Evolutionary conservation across 2,113 vertebrate genomes (phyloP).

Genomic region (Phalacrocorax brasilianus): DNA sequence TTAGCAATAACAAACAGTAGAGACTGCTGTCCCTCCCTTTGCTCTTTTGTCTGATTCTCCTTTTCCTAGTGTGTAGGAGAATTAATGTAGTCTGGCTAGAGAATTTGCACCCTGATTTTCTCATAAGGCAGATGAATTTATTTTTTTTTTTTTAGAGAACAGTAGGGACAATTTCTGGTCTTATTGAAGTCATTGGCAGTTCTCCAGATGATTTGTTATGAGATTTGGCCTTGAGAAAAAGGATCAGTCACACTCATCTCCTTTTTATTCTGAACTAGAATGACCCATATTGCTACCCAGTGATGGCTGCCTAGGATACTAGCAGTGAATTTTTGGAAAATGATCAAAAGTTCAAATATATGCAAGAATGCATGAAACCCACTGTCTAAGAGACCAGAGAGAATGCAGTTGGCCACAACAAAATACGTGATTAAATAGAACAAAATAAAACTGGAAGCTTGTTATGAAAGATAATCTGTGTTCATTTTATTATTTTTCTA

Average conservation of each 20-base stretch:
- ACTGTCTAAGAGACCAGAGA: conserved; percentile 26
- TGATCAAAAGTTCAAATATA: conserved; percentile 53
- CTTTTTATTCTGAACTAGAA: conserved; percentile 51
- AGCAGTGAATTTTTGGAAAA: conserved; percentile 57
- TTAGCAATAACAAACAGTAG: neutral
- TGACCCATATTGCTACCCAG: conserved; percentile 40
- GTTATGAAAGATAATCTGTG: neutral
- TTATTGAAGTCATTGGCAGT: conserved; percentile 32
- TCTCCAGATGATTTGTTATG: conserved; percentile 48
- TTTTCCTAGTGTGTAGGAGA: neutral
- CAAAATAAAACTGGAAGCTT: conserved; percentile 9
- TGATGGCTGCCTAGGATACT: conserved; percentile 64
- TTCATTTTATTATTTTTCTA: neutral
- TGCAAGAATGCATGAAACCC: conserved; percentile 59
- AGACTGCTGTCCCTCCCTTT: neutral
- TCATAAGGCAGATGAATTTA: neutral
- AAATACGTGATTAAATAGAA: neutral
- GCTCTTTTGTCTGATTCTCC: conserved; percentile 9
- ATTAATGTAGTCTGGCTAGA: neutral
- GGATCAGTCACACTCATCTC: conserved; percentile 56
- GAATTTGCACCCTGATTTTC: conserved; percentile 37
- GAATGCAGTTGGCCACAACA: neutral
- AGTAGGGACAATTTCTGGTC: conserved; percentile 26
- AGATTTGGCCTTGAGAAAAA: conserved; percentile 59
- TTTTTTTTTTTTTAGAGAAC: neutral